These are phyloP conservation scores for Dromas ardeola DNA, from an alignment of 2,113 vertebrate genomes.

Conservation along the genomic window DNA sequence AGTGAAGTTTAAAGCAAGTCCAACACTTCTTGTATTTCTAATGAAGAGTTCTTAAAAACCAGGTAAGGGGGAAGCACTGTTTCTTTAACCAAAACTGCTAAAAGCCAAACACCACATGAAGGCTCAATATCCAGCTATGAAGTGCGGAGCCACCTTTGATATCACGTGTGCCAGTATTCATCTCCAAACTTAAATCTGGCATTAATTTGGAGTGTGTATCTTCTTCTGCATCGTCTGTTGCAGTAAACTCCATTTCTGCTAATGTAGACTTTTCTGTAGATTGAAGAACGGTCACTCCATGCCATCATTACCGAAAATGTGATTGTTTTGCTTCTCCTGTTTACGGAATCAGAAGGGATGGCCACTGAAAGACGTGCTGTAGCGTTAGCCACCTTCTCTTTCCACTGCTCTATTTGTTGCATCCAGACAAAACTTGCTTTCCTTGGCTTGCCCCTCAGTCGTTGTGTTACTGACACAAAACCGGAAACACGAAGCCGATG, in stretches of 20 bases:
- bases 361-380: neutral
- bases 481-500: neutral
- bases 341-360: neutral
- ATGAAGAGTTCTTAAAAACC: neutral
- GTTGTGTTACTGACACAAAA: neutral
- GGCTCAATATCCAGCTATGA: neutral
- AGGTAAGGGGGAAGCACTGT: neutral
- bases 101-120: neutral
- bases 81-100: neutral
- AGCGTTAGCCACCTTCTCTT: neutral
- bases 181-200: slow-evolving; percentile 60
- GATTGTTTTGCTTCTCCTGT: slow-evolving; percentile 71
- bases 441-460: neutral
- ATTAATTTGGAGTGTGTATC: slow-evolving; percentile 49
- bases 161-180: slow-evolving; percentile 50
- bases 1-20: neutral
- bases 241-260: slow-evolving; percentile 37
- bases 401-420: neutral
- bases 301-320: slow-evolving; percentile 58
- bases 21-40: neutral
- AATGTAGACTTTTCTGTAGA: slow-evolving; percentile 30
- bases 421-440: neutral
- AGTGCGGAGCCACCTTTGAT: slow-evolving; percentile 56
- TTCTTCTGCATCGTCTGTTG: slow-evolving; percentile 53
- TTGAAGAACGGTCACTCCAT: slow-evolving; percentile 59